Percentiles rank a stretch among this genome's conserved stretches.
Conservation (phyloP, 1,140 invertebrate species). For the Tribolium castaneum region DNA sequence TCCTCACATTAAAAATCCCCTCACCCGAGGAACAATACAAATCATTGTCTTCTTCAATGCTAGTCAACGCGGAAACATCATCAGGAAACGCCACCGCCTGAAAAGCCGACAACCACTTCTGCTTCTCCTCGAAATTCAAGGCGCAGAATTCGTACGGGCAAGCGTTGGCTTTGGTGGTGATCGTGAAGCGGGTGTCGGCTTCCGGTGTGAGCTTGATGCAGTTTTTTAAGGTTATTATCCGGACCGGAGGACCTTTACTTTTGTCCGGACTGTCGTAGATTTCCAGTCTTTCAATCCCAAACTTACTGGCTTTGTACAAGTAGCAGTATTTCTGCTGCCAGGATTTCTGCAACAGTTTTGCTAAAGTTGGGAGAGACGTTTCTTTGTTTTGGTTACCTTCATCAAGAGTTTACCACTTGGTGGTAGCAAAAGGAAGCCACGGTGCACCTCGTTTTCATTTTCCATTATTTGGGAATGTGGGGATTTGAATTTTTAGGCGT, state of each 20-base stretch:
- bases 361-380: constrained; percentile 44
- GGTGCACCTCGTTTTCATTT: constrained; percentile 73
- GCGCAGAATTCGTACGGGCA: constrained; percentile 77
- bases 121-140: constrained; percentile 76
- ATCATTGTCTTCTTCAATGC: constrained; percentile 87
- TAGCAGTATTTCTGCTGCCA: constrained; percentile 83
- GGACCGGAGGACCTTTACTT: constrained; percentile 72
- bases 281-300: constrained; percentile 85
- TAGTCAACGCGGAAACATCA: constrained; percentile 69
- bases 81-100: constrained; percentile 87
- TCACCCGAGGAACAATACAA: constrained; percentile 85
- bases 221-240: constrained; percentile 85
- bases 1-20: constrained; percentile 81
- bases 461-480: constrained; percentile 69
- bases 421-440: constrained; percentile 76
- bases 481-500: neutral
- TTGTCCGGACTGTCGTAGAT: constrained; percentile 84
- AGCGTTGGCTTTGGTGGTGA: constrained; percentile 82
- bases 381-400: constrained; percentile 63
- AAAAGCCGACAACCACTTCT: constrained; percentile 80
- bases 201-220: constrained; percentile 85
- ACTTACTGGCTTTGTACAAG: constrained; percentile 83
- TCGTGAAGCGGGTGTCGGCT: constrained; percentile 70
- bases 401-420: constrained; percentile 73
- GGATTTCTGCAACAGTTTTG: constrained; percentile 71